Evolutionary conservation across 1,140 invertebrate species (phyloP).

Genomic region (Cherax destructor): DNA sequence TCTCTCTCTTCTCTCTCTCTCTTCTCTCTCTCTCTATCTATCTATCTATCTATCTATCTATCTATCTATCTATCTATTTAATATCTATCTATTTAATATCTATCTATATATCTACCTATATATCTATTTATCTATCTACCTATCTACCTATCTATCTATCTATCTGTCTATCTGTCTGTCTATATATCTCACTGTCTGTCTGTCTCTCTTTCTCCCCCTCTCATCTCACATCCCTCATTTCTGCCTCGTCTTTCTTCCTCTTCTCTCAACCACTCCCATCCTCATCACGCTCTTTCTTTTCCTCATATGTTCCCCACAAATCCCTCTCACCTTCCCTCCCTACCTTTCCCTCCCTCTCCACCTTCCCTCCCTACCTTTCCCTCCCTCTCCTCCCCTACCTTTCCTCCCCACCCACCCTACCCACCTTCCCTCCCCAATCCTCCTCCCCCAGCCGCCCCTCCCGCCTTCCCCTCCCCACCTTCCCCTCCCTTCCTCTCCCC

Average conservation of each 20-base stretch:
- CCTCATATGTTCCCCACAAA: too few relatives aligned
- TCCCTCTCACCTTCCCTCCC: neutral
- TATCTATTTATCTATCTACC: too few relatives aligned
- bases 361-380: neutral
- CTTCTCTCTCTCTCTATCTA: too few relatives aligned
- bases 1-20: neutral
- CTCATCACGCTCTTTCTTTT: neutral
- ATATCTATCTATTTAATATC: too few relatives aligned
- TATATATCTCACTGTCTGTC: too few relatives aligned
- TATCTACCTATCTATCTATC: too few relatives aligned
- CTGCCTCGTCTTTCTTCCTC: neutral
- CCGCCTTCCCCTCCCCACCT: too few relatives aligned
- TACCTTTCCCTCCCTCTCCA: neutral
- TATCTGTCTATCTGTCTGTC: too few relatives aligned
- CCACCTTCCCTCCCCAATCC: neutral
- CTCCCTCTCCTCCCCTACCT: neutral
- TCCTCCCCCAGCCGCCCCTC: neutral
- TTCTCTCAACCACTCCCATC: neutral
- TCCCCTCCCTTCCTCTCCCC: neutral
- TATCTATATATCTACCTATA: too few relatives aligned
- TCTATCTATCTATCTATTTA: too few relatives aligned
- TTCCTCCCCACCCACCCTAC: neutral
- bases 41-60: too few relatives aligned
- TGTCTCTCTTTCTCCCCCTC: too few relatives aligned
- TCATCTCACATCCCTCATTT: neutral